These are phyloP conservation scores for Agelastica alni DNA, from an alignment of 2,888 invertebrate species.

Conservation along the genomic window DNA sequence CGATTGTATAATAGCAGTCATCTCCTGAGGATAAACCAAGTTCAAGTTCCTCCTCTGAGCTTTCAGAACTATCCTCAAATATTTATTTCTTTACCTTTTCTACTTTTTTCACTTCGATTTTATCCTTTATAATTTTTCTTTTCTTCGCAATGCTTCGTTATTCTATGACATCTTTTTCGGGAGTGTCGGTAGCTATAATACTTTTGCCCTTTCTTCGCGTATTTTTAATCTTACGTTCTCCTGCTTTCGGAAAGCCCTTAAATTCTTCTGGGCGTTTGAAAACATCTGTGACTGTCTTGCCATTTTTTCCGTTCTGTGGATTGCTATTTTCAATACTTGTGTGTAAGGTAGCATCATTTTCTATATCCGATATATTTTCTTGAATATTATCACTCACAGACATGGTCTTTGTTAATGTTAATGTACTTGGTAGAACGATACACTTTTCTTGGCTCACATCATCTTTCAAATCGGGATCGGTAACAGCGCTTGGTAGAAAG, in stretches of 20 bases:
- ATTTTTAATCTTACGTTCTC: constrained; percentile 17
- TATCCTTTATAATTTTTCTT: constrained; percentile 11
- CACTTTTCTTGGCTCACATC: constrained; percentile 1
- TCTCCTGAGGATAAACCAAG: constrained; percentile 19
- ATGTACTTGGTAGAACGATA: constrained; percentile 4
- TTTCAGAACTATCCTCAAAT: constrained; percentile 16
- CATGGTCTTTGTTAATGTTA: background rate
- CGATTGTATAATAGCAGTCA: constrained; percentile 10
- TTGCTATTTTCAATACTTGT: constrained; percentile 6
- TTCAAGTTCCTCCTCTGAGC: constrained; percentile 12
- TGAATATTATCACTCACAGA: background rate
- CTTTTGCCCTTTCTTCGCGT: constrained; percentile 23
- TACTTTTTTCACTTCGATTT: constrained; percentile 7
- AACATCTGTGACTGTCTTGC: constrained; percentile 9
- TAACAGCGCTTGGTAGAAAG: constrained; percentile 27
- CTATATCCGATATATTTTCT: background rate
- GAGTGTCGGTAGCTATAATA: constrained; percentile 23
- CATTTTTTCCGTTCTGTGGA: constrained; percentile 11
- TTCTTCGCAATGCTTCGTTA: constrained; percentile 14
- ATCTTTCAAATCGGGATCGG: constrained; percentile 17
- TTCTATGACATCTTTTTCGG: constrained; percentile 24
- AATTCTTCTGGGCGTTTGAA: constrained; percentile 23
- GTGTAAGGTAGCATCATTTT: background rate
- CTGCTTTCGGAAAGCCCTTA: constrained; percentile 24
- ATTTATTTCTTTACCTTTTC: constrained; percentile 15